These are phyloP conservation scores for Festucalex cinctus DNA, from an alignment of 2,113 vertebrate genomes.

Conservation along the genomic window DNA sequence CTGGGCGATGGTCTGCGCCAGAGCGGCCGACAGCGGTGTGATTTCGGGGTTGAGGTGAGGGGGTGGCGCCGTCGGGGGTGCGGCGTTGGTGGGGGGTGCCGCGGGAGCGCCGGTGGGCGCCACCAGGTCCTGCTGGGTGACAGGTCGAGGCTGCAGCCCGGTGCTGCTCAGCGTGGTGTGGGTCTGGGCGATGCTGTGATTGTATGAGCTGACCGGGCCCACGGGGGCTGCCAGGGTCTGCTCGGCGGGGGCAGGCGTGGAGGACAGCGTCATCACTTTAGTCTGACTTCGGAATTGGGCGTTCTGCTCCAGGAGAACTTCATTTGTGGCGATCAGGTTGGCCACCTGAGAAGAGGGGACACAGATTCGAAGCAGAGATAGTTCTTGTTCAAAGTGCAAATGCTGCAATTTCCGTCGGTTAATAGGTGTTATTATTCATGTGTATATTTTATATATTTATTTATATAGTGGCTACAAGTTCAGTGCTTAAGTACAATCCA, in stretches of 20 bases:
- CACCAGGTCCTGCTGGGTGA: slow-evolving; percentile 90
- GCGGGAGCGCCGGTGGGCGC: slow-evolving; percentile 80
- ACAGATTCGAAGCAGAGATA: neutral
- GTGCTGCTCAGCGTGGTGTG: slow-evolving; percentile 97
- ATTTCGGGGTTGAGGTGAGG: slow-evolving; percentile 90
- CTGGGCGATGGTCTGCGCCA: slow-evolving; percentile 94
- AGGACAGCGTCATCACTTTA: slow-evolving; percentile 92
- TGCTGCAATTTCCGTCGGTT: too few relatives aligned
- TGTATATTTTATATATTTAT: too few relatives aligned
- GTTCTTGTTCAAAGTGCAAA: neutral
- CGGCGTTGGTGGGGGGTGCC: slow-evolving; percentile 78
- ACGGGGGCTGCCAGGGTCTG: slow-evolving; percentile 86
- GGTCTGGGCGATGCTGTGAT: slow-evolving; percentile 95
- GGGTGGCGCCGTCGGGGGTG: slow-evolving; percentile 77
- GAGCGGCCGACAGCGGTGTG: slow-evolving; percentile 86
- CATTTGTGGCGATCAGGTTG: slow-evolving; percentile 92
- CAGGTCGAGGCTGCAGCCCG: slow-evolving; percentile 86
- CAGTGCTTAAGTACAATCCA: too few relatives aligned
- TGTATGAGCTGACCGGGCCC: slow-evolving; percentile 90
- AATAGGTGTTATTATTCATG: too few relatives aligned
- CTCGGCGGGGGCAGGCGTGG: slow-evolving; percentile 83
- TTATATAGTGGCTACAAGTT: too few relatives aligned
- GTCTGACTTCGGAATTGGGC: slow-evolving; percentile 93
- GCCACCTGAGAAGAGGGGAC: slow-evolving; percentile 75
- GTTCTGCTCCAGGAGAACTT: slow-evolving; percentile 95